Base-by-base conservation (phyloP, 2,888 invertebrate species). In the Eupithecia subumbrata region DNA sequence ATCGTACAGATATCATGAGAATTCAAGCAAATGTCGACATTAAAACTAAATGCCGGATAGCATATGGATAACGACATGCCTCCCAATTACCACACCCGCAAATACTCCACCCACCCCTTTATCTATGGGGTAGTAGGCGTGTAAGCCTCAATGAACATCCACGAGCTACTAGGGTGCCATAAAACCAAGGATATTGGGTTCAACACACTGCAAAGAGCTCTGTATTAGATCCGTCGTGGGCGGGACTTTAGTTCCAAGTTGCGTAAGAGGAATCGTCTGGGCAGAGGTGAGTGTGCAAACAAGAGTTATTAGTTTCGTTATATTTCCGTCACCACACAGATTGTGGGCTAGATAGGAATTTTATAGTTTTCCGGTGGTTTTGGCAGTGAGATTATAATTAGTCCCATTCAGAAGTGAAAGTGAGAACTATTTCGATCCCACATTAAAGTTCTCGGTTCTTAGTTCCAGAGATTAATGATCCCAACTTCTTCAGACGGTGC, bases 101-200 rank as follows among this genome's bases (percentile, higher is more conserved):
- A 48, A 48, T 37, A 56, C 60, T 69, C 63, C 63, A 30, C 63
- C 18, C 69, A 67, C 45, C 52, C 69, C 71, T 78, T 64, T 3
- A 82, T 84, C 83, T 84, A 85, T 84, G 84, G 78, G 74, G 72
- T 77, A 76, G 84, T 84, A 80, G 81, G 82, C 81, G 79, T 79
- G 75, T 79, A 83, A 40, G 81, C 80, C 78, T 85, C 60, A 85
- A 84, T 85, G 81, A 78, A 78, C 82, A 80, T 80, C 80, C 82
- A 79, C 82, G 69, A 63, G 60, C 74, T 81, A 77, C 78, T 63
- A 77, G 81, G 81, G 81, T 73, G 79, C 81, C 79, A 81, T 82
- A 79, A 73, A 79, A 68, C 78, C 67, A 78, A 78, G 72, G 73
- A 79, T 82, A 76, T 75, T 72, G 82, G 81, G 82, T 83, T 80